Evolutionary conservation across 2,888 invertebrate species (phyloP), one percentile per base, ranked within the genome.

Genomic region (Melinaea marsaeus): DNA sequence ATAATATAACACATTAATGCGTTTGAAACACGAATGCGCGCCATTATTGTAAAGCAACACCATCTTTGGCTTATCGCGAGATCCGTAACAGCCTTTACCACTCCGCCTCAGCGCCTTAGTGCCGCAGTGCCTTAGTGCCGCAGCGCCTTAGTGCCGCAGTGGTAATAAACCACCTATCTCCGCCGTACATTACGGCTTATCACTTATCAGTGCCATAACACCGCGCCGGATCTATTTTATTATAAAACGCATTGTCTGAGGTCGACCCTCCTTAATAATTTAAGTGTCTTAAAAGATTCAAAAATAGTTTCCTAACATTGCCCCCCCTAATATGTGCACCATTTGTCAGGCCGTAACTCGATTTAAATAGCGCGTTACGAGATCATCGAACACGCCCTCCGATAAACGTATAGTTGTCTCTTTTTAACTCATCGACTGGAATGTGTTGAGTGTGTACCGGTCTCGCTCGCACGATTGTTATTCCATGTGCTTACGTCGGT

Each of bases 261-360:
- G 84, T 82, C 82, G 83, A 88, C 87, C 80, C 82, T 85, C 85
- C 83, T 90, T 90, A 90, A 90, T 90, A 90, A 90, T 90, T 90
- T 89, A 90, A 88, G 87, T 88, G 89, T 90, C 90, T 90, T 90
- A 90, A 90, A 90, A 90, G 90, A 90, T 90, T 90, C 90, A 90
- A 90, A 90, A 90, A 90, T 90, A 90, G 90, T 90, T 88, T 90
- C 84, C 89, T 89, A 88, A 89, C 90, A 88, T 88, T 87, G 86
- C 90, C 90, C 89, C 88, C 89, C 88, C 86, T 88, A 88, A 90
- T 90, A 89, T 88, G 89, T 88, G 86, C 86, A 89, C 90, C 90
- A 90, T 90, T 90, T 90, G 89, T 89, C 90, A 90, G 90, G 78
- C 88, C 87, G 88, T 90, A 90, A 90, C 90, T 88, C 84, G 88